Evolutionary conservation across 2,113 vertebrate genomes (phyloP).

Genomic region (Pionites leucogaster): DNA sequence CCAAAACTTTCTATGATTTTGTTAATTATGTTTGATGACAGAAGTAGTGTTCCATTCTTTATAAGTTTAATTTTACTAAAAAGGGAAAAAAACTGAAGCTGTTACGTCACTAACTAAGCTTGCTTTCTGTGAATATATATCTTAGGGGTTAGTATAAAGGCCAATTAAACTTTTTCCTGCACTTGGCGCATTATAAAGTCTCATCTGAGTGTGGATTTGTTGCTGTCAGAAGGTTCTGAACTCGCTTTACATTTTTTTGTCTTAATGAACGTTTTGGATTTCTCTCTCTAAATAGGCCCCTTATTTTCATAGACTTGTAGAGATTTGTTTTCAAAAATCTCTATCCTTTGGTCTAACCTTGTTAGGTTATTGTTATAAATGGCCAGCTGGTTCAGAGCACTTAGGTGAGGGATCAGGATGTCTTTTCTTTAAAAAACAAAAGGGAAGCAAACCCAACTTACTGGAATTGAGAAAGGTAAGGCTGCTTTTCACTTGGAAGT

Average conservation of each 20-base stretch:
- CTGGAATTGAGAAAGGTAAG: not conserved
- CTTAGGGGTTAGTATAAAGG: not conserved
- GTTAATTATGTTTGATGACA: not conserved
- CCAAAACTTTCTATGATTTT: not conserved
- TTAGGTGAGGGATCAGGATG: not conserved
- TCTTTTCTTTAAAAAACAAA: not conserved
- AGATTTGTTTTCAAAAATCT: not conserved
- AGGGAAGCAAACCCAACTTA: not conserved
- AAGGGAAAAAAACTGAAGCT: not conserved
- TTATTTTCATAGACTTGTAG: not conserved
- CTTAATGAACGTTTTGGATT: not conserved
- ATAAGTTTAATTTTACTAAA: not conserved
- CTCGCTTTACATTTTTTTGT: not conserved
- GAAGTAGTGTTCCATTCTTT: not conserved
- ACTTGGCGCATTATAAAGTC: not conserved
- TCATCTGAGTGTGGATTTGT: not conserved
- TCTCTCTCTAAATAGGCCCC: not conserved
- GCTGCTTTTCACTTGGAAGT: not conserved
- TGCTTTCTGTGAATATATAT: not conserved
- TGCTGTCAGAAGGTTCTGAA: not conserved
- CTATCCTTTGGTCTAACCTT: not conserved
- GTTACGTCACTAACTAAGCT: not conserved
- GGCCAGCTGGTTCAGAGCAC: not conserved
- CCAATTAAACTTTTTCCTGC: not conserved
- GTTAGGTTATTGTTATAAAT: not conserved